Percentiles rank a stretch among this genome's conserved stretches.
Conservation (phyloP, 2,797 vertebrate species). For the Alca torda region DNA sequence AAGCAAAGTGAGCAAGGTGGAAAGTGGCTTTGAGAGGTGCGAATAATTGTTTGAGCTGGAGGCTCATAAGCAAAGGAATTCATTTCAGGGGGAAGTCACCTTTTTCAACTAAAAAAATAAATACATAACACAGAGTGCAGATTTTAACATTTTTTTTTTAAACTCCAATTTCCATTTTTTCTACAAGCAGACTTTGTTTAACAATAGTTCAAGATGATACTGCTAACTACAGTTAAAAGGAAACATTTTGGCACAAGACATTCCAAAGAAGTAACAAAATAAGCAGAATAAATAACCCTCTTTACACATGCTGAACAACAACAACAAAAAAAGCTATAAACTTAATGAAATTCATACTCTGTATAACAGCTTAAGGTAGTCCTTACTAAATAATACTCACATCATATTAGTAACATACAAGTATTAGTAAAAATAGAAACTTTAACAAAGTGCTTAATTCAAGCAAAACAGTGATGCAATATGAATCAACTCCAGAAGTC, state of each 20-base stretch:
- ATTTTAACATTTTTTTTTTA: neutral
- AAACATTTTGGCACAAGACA: neutral
- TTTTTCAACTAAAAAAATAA: neutral
- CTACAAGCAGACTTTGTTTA: neutral
- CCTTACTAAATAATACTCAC: neutral
- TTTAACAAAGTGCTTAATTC: conserved; percentile 61
- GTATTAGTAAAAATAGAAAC: conserved; percentile 20
- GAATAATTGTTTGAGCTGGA: neutral
- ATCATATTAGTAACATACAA: neutral
- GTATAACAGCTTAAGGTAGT: neutral
- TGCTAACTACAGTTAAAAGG: neutral
- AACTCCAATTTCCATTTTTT: neutral
- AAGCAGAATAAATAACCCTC: conserved; percentile 32
- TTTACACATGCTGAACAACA: neutral
- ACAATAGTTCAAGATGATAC: neutral
- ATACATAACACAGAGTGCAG: neutral
- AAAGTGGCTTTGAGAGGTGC: neutral
- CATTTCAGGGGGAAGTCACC: neutral
- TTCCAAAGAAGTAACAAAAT: conserved; percentile 7
- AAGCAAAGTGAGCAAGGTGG: neutral
- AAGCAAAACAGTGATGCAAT: conserved; percentile 71
- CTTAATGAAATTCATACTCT: neutral
- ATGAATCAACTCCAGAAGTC: conserved; percentile 67
- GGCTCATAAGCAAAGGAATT: neutral
- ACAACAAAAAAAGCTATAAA: neutral